Evolutionary conservation across 2,888 invertebrate species (phyloP), one percentile per base, ranked within the genome.

Genomic region (Coenonympha glycerion): DNA sequence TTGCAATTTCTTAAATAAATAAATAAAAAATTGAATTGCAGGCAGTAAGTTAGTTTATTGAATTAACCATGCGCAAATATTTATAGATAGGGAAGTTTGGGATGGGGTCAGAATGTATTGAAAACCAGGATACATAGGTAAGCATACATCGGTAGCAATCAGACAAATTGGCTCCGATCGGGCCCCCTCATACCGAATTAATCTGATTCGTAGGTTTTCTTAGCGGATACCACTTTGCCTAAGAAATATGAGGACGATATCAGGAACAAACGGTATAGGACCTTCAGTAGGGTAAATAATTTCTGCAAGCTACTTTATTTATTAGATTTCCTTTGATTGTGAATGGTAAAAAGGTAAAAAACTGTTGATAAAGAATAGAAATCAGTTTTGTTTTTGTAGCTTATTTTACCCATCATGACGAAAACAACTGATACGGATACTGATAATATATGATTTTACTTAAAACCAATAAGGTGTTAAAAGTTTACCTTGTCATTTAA

Each of bases 161-260:
- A 88, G 87, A 87, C 88, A 88, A 88, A 88, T 88, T 88, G 88
- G 82, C 79, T 87, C 79, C 77, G 69, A 73, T 80, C 73, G 73
- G 74, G 68, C 81, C 86, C 86, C 86, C 85, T 81, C 80, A 74
- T 73, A 76, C 77, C 69, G 76, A 84, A 87, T 87, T 87, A 85
- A 86, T 87, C 80, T 76, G 68, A 81, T 78, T 69, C 72, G 80
- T 78, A 81, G 84, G 80, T 83, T 86, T 84, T 83, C 85, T 86
- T 83, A 81, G 77, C 71, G 67, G 68, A 71, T 73, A 76, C 82
- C 82, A 79, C 84, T 84, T 75, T 73, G 75, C 63, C 59, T 63
- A 63, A 68, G 70, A 73, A 74, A 77, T 78, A 76, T 55, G 49
- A 60, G 57, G 53, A 50, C 54, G 53, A 56, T 47, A 45, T 22